Evolutionary conservation across 2,113 vertebrate genomes (phyloP).

Genomic region (Bubo blakistoni): DNA sequence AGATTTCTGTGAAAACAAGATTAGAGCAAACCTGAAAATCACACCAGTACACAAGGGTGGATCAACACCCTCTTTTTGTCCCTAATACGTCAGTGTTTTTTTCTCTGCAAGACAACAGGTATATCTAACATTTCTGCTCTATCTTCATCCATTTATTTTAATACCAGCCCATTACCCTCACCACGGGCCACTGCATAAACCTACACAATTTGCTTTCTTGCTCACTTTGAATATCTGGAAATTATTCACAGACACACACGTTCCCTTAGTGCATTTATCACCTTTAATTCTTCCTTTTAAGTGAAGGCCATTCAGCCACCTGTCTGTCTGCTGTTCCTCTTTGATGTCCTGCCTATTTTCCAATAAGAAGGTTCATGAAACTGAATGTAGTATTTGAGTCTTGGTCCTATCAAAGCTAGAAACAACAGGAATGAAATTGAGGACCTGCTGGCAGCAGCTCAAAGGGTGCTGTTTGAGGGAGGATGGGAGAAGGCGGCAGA

Average conservation of each 20-base stretch:
- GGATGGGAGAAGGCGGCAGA: neutral
- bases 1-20: conserved; percentile 74
- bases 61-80: neutral
- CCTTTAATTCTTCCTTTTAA: conserved; percentile 27
- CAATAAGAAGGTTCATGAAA: neutral
- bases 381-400: neutral
- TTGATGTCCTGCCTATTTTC: neutral
- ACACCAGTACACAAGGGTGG: neutral
- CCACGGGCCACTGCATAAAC: conserved; percentile 9
- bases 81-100: neutral
- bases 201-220: conserved; percentile 3
- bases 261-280: neutral
- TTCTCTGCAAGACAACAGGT: neutral
- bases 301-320: neutral
- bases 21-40: neutral
- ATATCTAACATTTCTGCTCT: neutral
- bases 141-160: neutral
- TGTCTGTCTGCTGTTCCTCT: neutral
- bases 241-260: neutral
- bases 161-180: neutral
- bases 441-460: neutral
- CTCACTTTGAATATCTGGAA: neutral
- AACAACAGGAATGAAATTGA: neutral
- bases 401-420: neutral
- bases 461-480: neutral